Evolutionary conservation across 2,888 invertebrate species (phyloP), one percentile per base, ranked within the genome.

Genomic region (Andrena praecox): DNA sequence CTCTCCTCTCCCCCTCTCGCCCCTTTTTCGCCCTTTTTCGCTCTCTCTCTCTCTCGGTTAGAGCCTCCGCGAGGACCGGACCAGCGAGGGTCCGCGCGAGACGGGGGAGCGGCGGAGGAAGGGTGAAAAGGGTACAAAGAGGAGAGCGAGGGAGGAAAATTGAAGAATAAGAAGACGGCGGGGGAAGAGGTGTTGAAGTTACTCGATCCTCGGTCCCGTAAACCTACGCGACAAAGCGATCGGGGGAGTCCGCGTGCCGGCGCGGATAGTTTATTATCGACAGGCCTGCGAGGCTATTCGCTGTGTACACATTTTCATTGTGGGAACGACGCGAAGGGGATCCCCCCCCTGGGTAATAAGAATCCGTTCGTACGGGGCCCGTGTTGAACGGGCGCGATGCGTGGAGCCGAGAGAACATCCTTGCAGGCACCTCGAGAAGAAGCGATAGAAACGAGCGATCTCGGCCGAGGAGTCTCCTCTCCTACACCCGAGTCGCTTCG

Each of bases 181-280:
- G 20, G 27, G 42, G 52, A 31, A 68, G 78, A 82, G 85, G 83
- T 77, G 85, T 83, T 82, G 87, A 79, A 89, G 83, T 89, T 81
- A 86, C 85, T 85, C 89, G 87, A 87, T 87, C 87, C 83, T 63
- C 80, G 72, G 77, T 75, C 82, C 81, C 80, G 77, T 83, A 83
- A 82, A 89, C 87, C 89, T 89, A 87, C 86, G 87, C 89, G 88
- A 88, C 88, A 87, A 87, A 85, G 84, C 86, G 87, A 88, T 82
- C 82, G 78, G 80, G 56, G 80, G 60, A 76, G 67, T 72, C 62
- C 68, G 66, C 69, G 27, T 56, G 56, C 56, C 27, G 76, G 73
- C 60, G 76, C 8, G 77, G 78, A 84, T 67, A 77, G 82, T 86
- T 87, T 83, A 85, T 84, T 82, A 82, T 42, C 78, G 62, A 71